Base-by-base conservation (phyloP, 2,113 vertebrate species). In the Sclerurus mexicanus region DNA sequence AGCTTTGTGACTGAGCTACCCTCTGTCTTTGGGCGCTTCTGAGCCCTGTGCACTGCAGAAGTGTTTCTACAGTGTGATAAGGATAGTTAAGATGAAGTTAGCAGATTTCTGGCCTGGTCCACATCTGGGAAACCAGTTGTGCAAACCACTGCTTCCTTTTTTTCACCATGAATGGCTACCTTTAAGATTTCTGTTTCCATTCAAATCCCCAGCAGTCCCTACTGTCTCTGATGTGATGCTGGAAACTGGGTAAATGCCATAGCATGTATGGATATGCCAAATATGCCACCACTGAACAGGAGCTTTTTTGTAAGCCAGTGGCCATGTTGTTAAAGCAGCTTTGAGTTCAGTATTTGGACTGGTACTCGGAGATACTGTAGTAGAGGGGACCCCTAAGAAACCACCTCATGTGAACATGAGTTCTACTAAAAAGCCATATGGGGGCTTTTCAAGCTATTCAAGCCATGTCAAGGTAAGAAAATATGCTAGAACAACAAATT, bases 81-180 rank as follows among this genome's bases (percentile, higher is more conserved):
- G 18, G 12, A 35, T 47, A 71, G n/a, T 19, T 77, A 24, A 62
- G 3, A 5, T 42, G 7, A 60, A 58, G 5, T 18, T 53, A 60
- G 6, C 16, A 59, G 16, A 16, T 55, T 59, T 5, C 18, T 82
- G 31, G 7, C 5, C 4, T 44, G 22, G 7, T n/a, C 27, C 24
- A 53, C 8, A 37, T 5, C 2, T 87, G 39, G 12, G 18, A 67
- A 82, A 76, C 2, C 23, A 90, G 8, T 23, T 46, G 3, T 40
- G 10, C 6, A 74, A 69, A 46, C 4, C 9, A 33, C 5, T 55
- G 12, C 12, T 68, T 52, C 23, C 3, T 40, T 55, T 58, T 58
- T 47, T 8, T 3, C 14, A 18, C 7, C 6, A 5, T 25, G 8
- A 85, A 28, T 2, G 1, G 0, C 3, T 21, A 75, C 18, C 30